These are phyloP conservation scores for Neotoma lepida DNA, from an alignment of 2,113 vertebrate species.

Conservation along the genomic window DNA sequence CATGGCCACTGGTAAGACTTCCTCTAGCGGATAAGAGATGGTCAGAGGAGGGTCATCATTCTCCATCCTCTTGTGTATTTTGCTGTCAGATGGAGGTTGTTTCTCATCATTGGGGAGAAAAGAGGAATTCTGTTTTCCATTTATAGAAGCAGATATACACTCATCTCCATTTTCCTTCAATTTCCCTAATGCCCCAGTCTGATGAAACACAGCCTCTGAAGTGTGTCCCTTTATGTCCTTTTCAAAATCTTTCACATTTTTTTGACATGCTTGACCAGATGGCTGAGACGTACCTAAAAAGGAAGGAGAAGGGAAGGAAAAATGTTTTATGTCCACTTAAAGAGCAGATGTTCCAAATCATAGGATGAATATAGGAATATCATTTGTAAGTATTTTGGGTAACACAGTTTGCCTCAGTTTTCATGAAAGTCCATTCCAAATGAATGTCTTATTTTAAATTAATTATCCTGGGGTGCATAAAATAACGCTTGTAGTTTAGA, in stretches of 20 bases:
- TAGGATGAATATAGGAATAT: background rate
- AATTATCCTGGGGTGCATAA: background rate
- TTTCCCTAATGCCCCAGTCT: slow-evolving; percentile 54
- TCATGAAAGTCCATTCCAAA: background rate
- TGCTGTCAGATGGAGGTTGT: slow-evolving; percentile 63
- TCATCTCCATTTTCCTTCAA: slow-evolving; percentile 82
- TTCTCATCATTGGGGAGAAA: slow-evolving; percentile 75
- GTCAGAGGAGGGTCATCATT: slow-evolving; percentile 48
- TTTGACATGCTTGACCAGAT: slow-evolving; percentile 77
- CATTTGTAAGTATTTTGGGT: slow-evolving; percentile 13
- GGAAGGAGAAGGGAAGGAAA: background rate
- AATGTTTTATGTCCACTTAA: slow-evolving; percentile 46
- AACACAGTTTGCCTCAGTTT: slow-evolving; percentile 12
- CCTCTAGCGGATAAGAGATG: slow-evolving; percentile 66
- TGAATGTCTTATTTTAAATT: slow-evolving; percentile 42
- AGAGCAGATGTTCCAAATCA: slow-evolving; percentile 55
- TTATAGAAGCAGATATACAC: slow-evolving; percentile 53
- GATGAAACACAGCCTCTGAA: slow-evolving; percentile 53
- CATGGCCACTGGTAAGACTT: slow-evolving; percentile 84
- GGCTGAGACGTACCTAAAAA: slow-evolving; percentile 80
- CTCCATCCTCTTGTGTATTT: slow-evolving; percentile 74
- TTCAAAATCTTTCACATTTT: slow-evolving; percentile 75
- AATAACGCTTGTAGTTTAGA: slow-evolving; percentile 24
- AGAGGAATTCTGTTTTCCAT: slow-evolving; percentile 72
- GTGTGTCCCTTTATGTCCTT: slow-evolving; percentile 74